Evolutionary conservation across 2,797 vertebrate species (phyloP).

Genomic region (Huso huso): DNA sequence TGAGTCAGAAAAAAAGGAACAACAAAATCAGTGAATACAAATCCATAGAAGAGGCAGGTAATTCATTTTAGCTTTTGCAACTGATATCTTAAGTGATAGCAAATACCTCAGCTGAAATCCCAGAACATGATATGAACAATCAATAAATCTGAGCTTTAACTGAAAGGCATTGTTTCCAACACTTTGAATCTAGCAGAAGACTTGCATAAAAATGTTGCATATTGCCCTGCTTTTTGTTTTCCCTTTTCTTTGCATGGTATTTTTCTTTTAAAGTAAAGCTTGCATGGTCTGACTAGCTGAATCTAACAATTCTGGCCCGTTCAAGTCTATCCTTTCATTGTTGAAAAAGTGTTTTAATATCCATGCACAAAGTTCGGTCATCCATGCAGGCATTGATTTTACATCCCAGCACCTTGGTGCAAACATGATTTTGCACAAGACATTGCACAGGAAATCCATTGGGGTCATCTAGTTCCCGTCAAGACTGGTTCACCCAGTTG

Average conservation of each 20-base stretch:
- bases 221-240: not conserved
- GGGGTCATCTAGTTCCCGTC: slow-evolving; percentile 1
- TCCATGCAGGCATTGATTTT: not conserved
- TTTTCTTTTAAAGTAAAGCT: slow-evolving; percentile 10
- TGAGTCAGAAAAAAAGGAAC: not conserved
- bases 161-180: not conserved
- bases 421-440: slow-evolving; percentile 1
- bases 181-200: not conserved
- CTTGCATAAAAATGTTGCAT: not conserved
- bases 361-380: no score
- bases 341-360: not conserved
- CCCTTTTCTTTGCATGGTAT: not conserved
- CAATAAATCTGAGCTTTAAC: slow-evolving; percentile 8
- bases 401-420: not conserved
- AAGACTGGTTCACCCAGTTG: not conserved
- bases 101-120: not conserved
- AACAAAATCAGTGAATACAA: slow-evolving; percentile 11
- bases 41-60: slow-evolving; percentile 1
- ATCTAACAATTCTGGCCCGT: not conserved
- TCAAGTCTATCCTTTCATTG: not conserved
- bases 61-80: not conserved
- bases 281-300: not conserved
- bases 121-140: not conserved
- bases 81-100: slow-evolving; percentile 18
- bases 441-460: slow-evolving; percentile 1